A percentile compares a stretch with the other conserved stretches of the same genome.
These are phyloP conservation scores for Syrrhaptes paradoxus DNA, from an alignment of 2,113 vertebrate species.

Conservation along the genomic window DNA sequence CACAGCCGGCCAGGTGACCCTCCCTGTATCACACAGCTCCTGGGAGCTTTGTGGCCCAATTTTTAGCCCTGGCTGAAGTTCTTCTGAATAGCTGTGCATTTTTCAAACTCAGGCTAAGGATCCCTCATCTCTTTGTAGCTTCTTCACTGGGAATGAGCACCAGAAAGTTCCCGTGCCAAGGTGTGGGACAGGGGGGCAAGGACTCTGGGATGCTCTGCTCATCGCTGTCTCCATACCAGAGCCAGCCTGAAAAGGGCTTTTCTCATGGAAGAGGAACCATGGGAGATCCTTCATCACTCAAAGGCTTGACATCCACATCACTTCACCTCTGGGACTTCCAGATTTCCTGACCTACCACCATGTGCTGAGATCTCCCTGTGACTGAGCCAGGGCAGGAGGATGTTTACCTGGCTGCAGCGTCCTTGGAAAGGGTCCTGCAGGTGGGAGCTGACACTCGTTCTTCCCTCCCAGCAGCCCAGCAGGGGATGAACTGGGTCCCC, in stretches of 20 bases:
- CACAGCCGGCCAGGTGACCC: background rate
- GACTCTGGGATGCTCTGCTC: background rate
- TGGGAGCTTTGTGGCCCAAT: background rate
- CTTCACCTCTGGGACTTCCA: background rate
- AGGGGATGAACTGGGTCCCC: background rate
- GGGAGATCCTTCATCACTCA: background rate
- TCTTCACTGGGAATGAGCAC: background rate
- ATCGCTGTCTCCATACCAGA: rapidly evolving
- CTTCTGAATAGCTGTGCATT: background rate
- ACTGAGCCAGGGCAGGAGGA: background rate
- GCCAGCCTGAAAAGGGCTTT: background rate
- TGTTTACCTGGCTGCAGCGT: background rate
- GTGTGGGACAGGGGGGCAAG: background rate
- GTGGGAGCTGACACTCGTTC: background rate
- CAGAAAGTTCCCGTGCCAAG: rapidly evolving
- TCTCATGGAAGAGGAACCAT: background rate
- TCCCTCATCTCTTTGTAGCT: background rate
- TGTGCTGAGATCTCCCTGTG: rapidly evolving
- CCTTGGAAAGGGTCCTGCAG: background rate
- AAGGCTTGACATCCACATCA: background rate
- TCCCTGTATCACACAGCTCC: background rate
- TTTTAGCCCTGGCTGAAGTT: background rate
- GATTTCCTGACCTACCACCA: background rate
- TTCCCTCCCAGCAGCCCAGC: background rate
- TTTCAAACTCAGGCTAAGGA: background rate